Conservation (phyloP, 2,797 vertebrate genomes). For the Anas flavirostris region DNA sequence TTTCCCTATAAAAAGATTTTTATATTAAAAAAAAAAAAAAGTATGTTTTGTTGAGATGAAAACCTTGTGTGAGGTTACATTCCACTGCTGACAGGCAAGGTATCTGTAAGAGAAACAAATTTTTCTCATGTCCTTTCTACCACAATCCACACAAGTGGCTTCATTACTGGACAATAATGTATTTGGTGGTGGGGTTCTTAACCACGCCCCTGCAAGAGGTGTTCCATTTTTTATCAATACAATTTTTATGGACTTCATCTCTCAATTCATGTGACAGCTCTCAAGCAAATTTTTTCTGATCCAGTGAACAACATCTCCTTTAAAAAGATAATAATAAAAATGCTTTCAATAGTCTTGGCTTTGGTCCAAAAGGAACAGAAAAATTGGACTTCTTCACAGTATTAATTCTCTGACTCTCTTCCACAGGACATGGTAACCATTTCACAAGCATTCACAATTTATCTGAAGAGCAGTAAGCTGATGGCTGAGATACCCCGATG, state of each 20-base stretch:
- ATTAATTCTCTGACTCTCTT: not conserved
- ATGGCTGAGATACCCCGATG: not conserved
- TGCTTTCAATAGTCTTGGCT: not conserved
- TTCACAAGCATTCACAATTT: not conserved
- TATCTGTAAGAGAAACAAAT: not conserved
- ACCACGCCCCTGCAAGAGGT: not conserved
- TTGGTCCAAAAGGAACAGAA: slow-evolving; percentile 21
- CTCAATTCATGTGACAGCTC: not conserved
- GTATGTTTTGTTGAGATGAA: not conserved
- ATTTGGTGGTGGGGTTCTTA: not conserved
- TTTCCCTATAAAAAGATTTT: not conserved
- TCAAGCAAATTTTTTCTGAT: not conserved
- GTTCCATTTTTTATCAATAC: not conserved
- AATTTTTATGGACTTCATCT: not conserved
- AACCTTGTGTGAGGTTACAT: not conserved
- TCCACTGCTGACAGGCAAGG: not conserved
- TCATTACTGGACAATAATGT: not conserved
- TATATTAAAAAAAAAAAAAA: not conserved
- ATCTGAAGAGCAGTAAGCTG: not conserved
- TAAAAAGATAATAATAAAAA: not conserved
- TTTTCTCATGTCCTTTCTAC: not conserved
- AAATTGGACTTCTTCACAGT: not conserved
- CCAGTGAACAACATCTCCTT: not conserved
- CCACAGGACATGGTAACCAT: not conserved
- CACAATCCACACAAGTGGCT: not conserved